Conservation (phyloP, 2,797 vertebrate species). For the Bradypodion pumilum region DNA sequence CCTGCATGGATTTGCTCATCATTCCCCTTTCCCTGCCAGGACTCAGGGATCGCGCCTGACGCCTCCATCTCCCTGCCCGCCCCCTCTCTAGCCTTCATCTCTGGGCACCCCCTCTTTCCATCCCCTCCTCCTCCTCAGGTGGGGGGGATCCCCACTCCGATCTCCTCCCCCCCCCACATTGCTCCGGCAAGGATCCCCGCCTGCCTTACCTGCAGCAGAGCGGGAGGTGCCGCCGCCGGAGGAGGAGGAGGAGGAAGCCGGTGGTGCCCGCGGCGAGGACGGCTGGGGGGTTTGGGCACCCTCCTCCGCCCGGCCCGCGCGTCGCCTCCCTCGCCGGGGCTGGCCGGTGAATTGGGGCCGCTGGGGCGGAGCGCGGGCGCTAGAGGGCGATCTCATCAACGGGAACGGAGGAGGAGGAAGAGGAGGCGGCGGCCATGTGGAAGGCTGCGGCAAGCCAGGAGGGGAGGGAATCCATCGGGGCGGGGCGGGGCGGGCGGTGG, state of each 20-base stretch:
- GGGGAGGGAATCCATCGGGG: too few species aligned
- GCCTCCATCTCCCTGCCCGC: not conserved
- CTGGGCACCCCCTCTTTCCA: not conserved
- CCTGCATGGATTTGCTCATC: not conserved
- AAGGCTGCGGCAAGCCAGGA: conserved; percentile 5
- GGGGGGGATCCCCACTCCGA: not conserved
- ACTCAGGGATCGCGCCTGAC: too few species aligned
- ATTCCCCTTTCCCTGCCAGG: not conserved
- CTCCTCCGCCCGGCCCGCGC: not conserved
- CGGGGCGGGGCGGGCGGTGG: not conserved
- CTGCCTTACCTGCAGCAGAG: conserved; percentile 27
- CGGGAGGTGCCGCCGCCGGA: not conserved
- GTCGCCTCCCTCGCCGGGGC: not conserved
- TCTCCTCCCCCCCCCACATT: not conserved
- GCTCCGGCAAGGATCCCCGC: too few species aligned
- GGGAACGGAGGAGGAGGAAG: not conserved
- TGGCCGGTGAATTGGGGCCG: not conserved
- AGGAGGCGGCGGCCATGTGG: not conserved
- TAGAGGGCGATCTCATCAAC: not conserved
- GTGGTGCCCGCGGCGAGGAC: not conserved
- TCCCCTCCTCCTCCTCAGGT: not conserved
- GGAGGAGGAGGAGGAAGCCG: not conserved
- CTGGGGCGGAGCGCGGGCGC: not conserved
- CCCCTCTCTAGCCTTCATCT: not conserved
- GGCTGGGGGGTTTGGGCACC: not conserved